Evolutionary conservation across 2,888 invertebrate species (phyloP), one percentile per base, ranked within the genome.

Genomic region (Tupiocoris notatus): DNA sequence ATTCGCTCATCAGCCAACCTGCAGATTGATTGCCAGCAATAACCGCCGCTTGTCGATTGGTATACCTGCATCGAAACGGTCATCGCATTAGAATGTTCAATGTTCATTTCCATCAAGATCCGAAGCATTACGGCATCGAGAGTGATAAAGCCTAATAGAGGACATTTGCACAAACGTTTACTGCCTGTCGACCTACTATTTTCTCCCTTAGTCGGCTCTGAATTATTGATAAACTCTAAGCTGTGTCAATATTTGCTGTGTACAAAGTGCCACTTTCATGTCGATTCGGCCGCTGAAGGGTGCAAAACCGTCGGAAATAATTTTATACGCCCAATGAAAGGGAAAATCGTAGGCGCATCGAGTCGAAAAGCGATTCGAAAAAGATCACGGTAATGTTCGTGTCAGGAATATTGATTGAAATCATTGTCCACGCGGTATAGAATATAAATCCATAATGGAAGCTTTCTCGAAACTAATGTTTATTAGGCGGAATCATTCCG

Each of bases 201-300:
- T 39, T 39, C n/a, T n/a, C 56, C 67, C 22, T 1, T n/a, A 25
- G 39, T 54, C 56, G 56, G 21, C 22, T n/a, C n/a, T 20, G 22
- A 67, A 57, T 67, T 67, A 67, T 67, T 67, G 67, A 67, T 67
- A 56, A 56, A 18, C 57, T 20, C 20, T 67, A 21, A 67, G 54
- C 56, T 57, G 56, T 67, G 56, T 67, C 67, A 67, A 67, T 67
- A 67, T 67, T 67, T 67, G 67, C 22, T 39, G 39, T 39, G 39
- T 20, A 67, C 67, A 57, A 57, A 67, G 66, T 67, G 67, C 21
- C 22, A 56, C 67, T 56, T 56, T 56, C 67, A 67, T 2, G 67
- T 57, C 66, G 66, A 66, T 66, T 66, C 21, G 18, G 1, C 67
- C 18, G 65, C 17, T 39, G n/a, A 20, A 39, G 65, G 39, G 65